Percentiles rank a stretch among this genome's conserved stretches.
These are phyloP conservation scores for Sebastes miniatus DNA, from an alignment of 2,797 vertebrate genomes.

Conservation along the genomic window DNA sequence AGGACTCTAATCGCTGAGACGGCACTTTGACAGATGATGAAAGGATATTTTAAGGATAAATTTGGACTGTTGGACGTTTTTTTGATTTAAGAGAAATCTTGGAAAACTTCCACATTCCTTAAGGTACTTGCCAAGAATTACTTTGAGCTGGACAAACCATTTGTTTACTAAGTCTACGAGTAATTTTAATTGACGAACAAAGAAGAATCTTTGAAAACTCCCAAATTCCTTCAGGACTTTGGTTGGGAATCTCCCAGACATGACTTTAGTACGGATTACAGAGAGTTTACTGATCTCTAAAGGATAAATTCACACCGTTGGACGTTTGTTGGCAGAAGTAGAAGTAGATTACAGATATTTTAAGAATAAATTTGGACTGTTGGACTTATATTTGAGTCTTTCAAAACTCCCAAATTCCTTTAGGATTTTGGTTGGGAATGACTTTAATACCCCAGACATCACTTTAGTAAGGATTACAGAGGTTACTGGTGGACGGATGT, in stretches of 20 bases:
- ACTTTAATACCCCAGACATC: too few species aligned
- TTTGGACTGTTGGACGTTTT: neutral
- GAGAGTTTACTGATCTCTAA: too few species aligned
- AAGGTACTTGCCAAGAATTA: neutral
- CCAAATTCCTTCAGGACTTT: too few species aligned
- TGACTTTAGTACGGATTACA: too few species aligned
- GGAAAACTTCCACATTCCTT: neutral
- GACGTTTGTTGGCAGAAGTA: neutral
- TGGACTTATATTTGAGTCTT: neutral
- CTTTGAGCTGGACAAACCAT: neutral
- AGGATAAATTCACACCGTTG: fast-evolving
- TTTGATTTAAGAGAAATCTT: neutral
- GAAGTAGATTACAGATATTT: too few species aligned
- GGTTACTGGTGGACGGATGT: neutral
- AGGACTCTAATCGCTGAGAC: neutral
- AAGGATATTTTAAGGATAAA: neutral
- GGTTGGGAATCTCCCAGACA: too few species aligned
- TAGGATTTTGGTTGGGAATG: too few species aligned
- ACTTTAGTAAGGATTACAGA: too few species aligned
- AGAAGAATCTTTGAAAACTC: too few species aligned
- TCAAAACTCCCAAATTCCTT: too few species aligned
- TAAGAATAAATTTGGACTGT: neutral
- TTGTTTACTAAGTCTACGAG: neutral
- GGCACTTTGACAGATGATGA: neutral
- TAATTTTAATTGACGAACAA: too few species aligned